These are phyloP conservation scores for Lethocerus indicus DNA, from an alignment of 1,140 invertebrate genomes.

Conservation along the genomic window DNA sequence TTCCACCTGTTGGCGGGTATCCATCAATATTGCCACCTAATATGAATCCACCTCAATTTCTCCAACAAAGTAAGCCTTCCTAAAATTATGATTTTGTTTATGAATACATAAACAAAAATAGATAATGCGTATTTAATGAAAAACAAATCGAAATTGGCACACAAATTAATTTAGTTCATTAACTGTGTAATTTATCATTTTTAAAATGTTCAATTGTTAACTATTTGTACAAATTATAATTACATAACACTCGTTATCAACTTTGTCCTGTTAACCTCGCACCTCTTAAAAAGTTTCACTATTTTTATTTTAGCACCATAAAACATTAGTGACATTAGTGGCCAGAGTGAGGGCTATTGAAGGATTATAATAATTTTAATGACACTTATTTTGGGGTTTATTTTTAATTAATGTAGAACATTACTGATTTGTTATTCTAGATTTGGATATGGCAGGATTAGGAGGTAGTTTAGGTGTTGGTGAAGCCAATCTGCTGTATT, in stretches of 20 bases:
- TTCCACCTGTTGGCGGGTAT: constrained; percentile 12
- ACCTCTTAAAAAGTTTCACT: background rate
- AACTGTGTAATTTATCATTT: too few relatives aligned
- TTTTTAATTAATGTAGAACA: background rate
- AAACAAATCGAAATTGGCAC: too few relatives aligned
- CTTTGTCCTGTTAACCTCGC: background rate
- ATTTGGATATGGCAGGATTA: constrained; percentile 36
- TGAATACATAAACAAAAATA: background rate
- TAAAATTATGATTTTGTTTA: background rate
- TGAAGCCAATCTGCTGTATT: constrained; percentile 1
- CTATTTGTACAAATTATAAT: too few relatives aligned
- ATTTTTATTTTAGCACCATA: background rate
- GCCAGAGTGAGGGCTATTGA: too few relatives aligned
- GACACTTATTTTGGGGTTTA: background rate
- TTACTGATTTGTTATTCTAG: background rate
- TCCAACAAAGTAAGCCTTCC: constrained; percentile 54
- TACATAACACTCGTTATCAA: too few relatives aligned
- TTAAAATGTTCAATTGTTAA: too few relatives aligned
- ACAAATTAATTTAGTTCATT: too few relatives aligned
- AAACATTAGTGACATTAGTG: too few relatives aligned
- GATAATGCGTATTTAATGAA: too few relatives aligned
- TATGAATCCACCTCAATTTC: constrained; percentile 45
- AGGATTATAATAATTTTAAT: too few relatives aligned
- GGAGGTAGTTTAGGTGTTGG: constrained; percentile 2
- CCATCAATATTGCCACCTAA: constrained; percentile 13